Evolutionary conservation across 2,797 vertebrate genomes (phyloP).

Genomic region (Parotocinclus haroldoi): DNA sequence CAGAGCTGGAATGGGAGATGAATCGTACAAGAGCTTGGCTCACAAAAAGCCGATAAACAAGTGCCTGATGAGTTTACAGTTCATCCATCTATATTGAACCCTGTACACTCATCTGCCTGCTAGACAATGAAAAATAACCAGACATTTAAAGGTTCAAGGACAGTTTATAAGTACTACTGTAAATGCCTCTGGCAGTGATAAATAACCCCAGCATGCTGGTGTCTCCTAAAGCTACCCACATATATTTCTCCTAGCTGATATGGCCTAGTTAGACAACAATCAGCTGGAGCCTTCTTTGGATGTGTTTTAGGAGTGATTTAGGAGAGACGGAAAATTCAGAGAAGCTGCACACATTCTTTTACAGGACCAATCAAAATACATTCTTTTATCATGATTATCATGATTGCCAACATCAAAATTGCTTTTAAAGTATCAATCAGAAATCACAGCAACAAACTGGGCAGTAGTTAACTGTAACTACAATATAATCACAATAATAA

Average conservation of each 20-base stretch:
- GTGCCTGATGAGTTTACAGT: slow-evolving; percentile 22
- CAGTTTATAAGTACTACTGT: slow-evolving; percentile 31
- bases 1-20: neutral
- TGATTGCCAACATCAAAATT: slow-evolving; percentile 15
- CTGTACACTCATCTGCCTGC: neutral
- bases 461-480: neutral
- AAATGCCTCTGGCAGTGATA: slow-evolving; percentile 16
- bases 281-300: slow-evolving; percentile 24
- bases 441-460: neutral
- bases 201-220: slow-evolving; percentile 12
- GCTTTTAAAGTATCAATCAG: slow-evolving; percentile 18
- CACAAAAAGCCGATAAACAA: slow-evolving; percentile 4
- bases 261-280: slow-evolving; percentile 35
- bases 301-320: too few relatives aligned
- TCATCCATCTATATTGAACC: slow-evolving; percentile 8
- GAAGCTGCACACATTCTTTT: neutral
- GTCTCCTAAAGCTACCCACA: slow-evolving; percentile 29
- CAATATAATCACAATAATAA: neutral
- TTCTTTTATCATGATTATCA: slow-evolving; percentile 23
- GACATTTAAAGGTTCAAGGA: slow-evolving; percentile 39
- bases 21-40: neutral
- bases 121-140: slow-evolving; percentile 14
- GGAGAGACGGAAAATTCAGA: slow-evolving; percentile 14
- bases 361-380: slow-evolving; percentile 12
- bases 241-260: slow-evolving; percentile 18